Evolutionary conservation across 2,113 vertebrate species (phyloP).

Genomic region (Oostethus manadensis): DNA sequence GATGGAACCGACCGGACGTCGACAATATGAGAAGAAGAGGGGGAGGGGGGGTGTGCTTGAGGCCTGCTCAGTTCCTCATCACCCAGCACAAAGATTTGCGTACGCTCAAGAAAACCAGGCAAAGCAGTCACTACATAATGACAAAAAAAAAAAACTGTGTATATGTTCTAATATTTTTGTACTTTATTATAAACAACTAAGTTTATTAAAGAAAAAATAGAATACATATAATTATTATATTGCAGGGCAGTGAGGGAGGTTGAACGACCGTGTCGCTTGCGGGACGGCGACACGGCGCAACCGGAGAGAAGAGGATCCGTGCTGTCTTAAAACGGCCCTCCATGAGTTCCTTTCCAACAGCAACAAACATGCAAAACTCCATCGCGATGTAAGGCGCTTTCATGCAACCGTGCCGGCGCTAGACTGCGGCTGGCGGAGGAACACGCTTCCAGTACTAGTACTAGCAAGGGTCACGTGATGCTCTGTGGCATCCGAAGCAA

Average conservation of each 20-base stretch:
- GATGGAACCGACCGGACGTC: slow-evolving; percentile 93
- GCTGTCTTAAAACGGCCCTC: slow-evolving; percentile 63
- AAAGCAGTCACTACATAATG: slow-evolving; percentile 78
- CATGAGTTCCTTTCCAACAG: slow-evolving; percentile 49
- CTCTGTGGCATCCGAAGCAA: no score
- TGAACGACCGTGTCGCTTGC: slow-evolving; percentile 62
- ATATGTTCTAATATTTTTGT: slow-evolving; percentile 93
- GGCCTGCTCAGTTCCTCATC: slow-evolving; percentile 64
- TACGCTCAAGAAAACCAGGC: slow-evolving; percentile 65
- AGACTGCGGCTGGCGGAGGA: slow-evolving; percentile 30
- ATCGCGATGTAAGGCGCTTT: slow-evolving; percentile 57
- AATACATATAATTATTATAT: slow-evolving; percentile 79
- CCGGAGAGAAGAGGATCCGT: slow-evolving; percentile 55
- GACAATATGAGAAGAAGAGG: slow-evolving; percentile 80
- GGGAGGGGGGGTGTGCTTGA: slow-evolving; percentile 51
- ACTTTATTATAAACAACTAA: slow-evolving; percentile 88
- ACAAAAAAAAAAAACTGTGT: slow-evolving; percentile 74
- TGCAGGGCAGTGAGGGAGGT: slow-evolving; percentile 60
- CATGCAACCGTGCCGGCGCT: slow-evolving; percentile 38
- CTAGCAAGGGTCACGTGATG: not conserved
- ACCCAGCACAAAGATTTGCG: slow-evolving; percentile 70
- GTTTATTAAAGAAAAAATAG: slow-evolving; percentile 82
- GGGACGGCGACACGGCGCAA: slow-evolving; percentile 64
- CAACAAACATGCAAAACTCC: slow-evolving; percentile 33
- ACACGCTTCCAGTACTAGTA: not conserved